Evolutionary conservation across 2,888 invertebrate genomes (phyloP).

Genomic region (Empis stercorea): DNA sequence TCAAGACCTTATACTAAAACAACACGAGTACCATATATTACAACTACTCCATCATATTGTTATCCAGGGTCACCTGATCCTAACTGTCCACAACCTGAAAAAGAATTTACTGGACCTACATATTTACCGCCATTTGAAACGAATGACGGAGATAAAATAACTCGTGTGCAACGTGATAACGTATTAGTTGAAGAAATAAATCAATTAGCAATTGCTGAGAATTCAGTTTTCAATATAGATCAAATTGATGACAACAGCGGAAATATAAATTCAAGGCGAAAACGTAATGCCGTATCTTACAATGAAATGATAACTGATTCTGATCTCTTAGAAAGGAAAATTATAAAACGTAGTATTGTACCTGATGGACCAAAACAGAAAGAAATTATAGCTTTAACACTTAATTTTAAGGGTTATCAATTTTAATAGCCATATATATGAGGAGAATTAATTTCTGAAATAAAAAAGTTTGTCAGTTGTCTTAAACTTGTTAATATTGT

Average conservation of each 20-base stretch:
- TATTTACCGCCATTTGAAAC: slow-evolving; percentile 25
- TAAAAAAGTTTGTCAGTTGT: no score
- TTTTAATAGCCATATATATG: neutral
- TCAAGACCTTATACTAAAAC: slow-evolving; percentile 8
- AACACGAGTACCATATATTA: slow-evolving; percentile 17
- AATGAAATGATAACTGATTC: neutral
- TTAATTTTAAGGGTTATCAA: neutral
- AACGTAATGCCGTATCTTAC: neutral
- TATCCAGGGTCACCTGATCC: slow-evolving; percentile 33
- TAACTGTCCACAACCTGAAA: slow-evolving; percentile 14
- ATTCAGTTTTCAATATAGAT: slow-evolving; percentile 2
- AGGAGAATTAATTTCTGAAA: no score
- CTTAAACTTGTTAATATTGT: no score
- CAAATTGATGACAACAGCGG: neutral
- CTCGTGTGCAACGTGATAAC: neutral
- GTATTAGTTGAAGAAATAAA: slow-evolving; percentile 27
- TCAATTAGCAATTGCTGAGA: slow-evolving; percentile 22
- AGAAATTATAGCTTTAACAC: neutral
- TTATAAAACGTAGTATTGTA: neutral
- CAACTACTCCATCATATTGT: slow-evolving; percentile 16
- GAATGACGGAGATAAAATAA: neutral
- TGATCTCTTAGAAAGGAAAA: neutral
- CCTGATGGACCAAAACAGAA: neutral
- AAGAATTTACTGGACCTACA: slow-evolving; percentile 16
- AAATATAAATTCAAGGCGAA: neutral